A percentile compares a stretch with the other conserved stretches of the same genome.
phyloP scores from a whole-genome alignment of 2,797 vertebrate species.

The Tapera naevia region DNA sequence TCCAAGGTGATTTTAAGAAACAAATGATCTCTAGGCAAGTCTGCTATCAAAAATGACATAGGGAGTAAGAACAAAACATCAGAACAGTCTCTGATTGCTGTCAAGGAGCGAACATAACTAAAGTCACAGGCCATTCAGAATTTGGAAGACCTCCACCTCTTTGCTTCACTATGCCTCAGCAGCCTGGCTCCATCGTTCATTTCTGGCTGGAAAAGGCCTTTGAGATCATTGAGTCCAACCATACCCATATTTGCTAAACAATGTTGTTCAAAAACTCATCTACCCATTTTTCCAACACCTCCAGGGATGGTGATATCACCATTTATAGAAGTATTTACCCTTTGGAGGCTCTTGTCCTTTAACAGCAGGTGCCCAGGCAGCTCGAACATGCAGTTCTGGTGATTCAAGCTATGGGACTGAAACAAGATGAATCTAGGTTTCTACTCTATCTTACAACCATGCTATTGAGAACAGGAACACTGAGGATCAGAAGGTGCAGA shows the following conservation, averaged over 20 bases:
- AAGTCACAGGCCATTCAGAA: not conserved
- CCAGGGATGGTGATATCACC: no score
- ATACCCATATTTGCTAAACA: no score
- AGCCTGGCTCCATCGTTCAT: not conserved
- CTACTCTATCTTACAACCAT: not conserved
- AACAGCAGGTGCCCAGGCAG: not conserved
- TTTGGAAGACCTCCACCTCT: not conserved
- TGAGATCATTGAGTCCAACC: no score
- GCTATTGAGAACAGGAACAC: not conserved
- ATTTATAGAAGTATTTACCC: not conserved
- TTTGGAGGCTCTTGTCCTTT: not conserved
- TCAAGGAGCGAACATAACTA: fast-evolving
- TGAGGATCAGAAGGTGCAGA: not conserved
- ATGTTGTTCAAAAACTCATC: no score
- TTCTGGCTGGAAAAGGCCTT: no score
- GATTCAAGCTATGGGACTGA: not conserved
- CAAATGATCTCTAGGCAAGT: not conserved
- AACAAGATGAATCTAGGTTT: not conserved
- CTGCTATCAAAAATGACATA: not conserved
- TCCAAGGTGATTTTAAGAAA: not conserved
- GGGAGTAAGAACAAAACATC: not conserved
- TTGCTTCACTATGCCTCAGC: not conserved
- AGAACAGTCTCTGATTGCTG: not conserved
- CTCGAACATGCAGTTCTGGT: not conserved
- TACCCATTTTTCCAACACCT: no score